Conservation (phyloP, 1,140 invertebrate genomes). For the Epicauta chinensis region DNA sequence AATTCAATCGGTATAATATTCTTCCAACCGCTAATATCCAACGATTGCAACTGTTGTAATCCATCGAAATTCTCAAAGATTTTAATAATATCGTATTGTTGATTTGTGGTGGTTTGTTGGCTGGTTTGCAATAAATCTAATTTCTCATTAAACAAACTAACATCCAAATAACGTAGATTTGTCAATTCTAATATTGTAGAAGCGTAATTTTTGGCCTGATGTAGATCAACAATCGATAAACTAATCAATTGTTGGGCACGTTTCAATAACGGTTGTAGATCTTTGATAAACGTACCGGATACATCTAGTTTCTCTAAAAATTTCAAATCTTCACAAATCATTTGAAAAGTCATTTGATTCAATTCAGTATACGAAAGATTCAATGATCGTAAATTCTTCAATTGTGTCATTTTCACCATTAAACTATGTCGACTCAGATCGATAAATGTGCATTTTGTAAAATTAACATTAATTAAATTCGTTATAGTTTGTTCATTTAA, state of each 20-base stretch:
- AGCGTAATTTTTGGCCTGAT: conserved; percentile 43
- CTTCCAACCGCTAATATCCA: conserved; percentile 66
- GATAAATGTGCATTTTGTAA: conserved; percentile 60
- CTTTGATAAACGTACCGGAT: conserved; percentile 61
- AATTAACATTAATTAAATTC: conserved; percentile 60
- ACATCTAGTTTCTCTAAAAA: conserved; percentile 64
- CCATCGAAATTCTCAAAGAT: conserved; percentile 46
- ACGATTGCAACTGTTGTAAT: conserved; percentile 54
- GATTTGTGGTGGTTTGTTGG: conserved; percentile 2
- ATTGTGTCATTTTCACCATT: conserved; percentile 49
- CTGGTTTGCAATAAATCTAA: conserved; percentile 38
- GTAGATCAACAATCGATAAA: conserved; percentile 28
- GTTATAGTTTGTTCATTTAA: conserved; percentile 66
- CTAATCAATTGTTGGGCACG: conserved; percentile 15
- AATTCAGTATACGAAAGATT: conserved; percentile 70
- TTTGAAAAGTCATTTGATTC: conserved; percentile 60
- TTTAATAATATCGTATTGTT: conserved; percentile 35
- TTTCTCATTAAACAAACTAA: conserved; percentile 36
- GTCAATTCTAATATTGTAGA: conserved; percentile 53
- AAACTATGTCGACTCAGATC: conserved; percentile 47
- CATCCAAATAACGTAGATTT: conserved; percentile 46
- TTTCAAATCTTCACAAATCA: conserved; percentile 64
- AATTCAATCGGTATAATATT: conserved; percentile 25
- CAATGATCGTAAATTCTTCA: conserved; percentile 57
- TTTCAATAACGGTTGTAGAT: conserved; percentile 54